Evolutionary conservation across 1,140 invertebrate species (phyloP).

Genomic region (Drosophila fuyamai): DNA sequence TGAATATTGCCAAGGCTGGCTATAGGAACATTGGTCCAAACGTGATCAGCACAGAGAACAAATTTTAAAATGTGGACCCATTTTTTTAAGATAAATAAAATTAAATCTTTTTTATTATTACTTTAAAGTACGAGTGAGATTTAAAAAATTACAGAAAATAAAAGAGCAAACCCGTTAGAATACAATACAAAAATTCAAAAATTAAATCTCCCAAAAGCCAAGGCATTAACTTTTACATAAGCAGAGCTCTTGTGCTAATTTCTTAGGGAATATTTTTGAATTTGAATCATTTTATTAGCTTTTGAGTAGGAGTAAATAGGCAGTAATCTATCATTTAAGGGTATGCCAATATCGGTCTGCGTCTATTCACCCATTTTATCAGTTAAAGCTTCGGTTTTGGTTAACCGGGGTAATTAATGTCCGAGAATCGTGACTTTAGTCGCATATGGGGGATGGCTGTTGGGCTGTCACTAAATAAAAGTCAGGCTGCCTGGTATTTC

Average conservation of each 20-base stretch:
- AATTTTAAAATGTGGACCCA: too few species aligned
- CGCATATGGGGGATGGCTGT: conserved; percentile 6
- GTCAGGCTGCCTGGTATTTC: conserved; percentile 3
- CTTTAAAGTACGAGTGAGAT: too few species aligned
- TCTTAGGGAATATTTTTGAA: neutral
- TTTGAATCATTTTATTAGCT: neutral
- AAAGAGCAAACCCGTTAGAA: too few species aligned
- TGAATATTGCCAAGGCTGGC: neutral
- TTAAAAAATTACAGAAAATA: too few species aligned
- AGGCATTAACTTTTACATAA: too few species aligned
- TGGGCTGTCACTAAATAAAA: conserved; percentile 24
- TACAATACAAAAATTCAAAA: too few species aligned
- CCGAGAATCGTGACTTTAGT: conserved; percentile 31
- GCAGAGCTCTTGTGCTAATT: too few species aligned
- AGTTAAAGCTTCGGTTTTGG: neutral
- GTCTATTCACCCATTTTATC: neutral
- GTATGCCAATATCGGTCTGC: neutral
- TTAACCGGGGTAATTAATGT: conserved; percentile 10
- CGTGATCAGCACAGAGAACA: neutral
- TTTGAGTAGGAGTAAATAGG: too few species aligned
- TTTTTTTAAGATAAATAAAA: too few species aligned
- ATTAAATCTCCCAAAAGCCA: too few species aligned
- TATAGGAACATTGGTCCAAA: neutral
- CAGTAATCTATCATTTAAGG: neutral
- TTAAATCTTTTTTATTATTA: too few species aligned